These are phyloP conservation scores for Actinopyga echinites DNA, from an alignment of 53 echinoderm and acorn worm genomes.

Conservation along the genomic window DNA sequence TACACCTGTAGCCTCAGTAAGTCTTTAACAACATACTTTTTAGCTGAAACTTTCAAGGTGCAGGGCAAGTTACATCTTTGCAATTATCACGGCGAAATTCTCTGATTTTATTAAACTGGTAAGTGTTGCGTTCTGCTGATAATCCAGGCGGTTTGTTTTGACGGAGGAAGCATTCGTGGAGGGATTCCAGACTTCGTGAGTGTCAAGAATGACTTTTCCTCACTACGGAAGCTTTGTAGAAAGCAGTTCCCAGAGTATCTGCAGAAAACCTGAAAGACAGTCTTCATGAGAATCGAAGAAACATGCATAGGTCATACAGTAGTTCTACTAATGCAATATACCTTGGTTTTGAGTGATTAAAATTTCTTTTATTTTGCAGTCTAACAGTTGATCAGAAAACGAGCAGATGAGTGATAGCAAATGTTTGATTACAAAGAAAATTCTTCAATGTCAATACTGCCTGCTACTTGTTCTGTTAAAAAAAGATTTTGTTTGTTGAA, in stretches of 20 bases:
- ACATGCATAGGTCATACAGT: not conserved
- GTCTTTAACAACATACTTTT: too few relatives aligned
- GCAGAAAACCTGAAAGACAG: constrained; percentile 19
- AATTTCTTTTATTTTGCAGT: not conserved
- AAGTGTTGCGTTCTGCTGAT: not conserved
- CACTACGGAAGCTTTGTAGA: not conserved
- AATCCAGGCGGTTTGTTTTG: not conserved
- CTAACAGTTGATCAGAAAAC: not conserved
- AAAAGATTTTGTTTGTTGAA: too few relatives aligned
- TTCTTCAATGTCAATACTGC: not conserved
- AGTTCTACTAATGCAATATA: not conserved
- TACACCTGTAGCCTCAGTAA: too few relatives aligned
- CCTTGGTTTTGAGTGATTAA: not conserved
- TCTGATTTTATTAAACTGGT: not conserved
- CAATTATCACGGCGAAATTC: not conserved
- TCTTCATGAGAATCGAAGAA: not conserved
- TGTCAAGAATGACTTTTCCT: not conserved
- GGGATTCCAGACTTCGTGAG: not conserved
- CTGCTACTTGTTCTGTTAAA: too few relatives aligned
- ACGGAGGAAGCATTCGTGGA: not conserved
- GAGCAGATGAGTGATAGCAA: not conserved
- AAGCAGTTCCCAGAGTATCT: constrained; percentile 17
- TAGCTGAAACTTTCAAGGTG: not conserved
- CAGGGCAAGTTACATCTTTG: not conserved
- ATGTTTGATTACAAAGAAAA: not conserved